These are phyloP conservation scores for Carpatolechia fugitivella DNA, from an alignment of 2,888 invertebrate species.

Conservation along the genomic window DNA sequence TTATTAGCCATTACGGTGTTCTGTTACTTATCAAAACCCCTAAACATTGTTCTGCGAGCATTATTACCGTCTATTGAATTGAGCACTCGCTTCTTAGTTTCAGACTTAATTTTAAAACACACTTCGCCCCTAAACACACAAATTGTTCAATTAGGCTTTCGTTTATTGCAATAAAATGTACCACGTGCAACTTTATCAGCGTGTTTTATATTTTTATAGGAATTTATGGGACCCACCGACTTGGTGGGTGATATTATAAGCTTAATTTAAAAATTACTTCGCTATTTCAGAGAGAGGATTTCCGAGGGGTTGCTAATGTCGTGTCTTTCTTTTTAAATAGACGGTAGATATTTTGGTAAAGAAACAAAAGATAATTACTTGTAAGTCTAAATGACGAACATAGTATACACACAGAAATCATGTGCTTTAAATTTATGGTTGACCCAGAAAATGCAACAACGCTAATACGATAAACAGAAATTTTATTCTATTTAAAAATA, in stretches of 20 bases:
- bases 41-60: not conserved
- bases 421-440: no score
- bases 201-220: constrained; percentile 48
- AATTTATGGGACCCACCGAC: constrained; percentile 39
- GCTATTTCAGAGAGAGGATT: not conserved
- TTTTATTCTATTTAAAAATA: no score
- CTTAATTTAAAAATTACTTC: not conserved
- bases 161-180: constrained; percentile 48
- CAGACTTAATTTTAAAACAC: constrained; percentile 14
- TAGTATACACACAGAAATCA: no score
- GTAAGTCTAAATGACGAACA: no score
- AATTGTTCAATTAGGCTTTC: constrained; percentile 55
- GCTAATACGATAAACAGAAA: no score
- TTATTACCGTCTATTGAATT: constrained; percentile 1
- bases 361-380: no score
- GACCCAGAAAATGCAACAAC: no score
- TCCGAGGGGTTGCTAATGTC: not conserved
- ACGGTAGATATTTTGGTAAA: constrained; percentile 9
- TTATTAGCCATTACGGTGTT: not conserved
- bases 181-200: constrained; percentile 57
- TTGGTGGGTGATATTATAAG: not conserved
- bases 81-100: constrained; percentile 4
- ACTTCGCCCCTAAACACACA: constrained; percentile 24
- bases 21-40: not conserved
- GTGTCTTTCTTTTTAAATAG: no score